Percentiles rank a stretch among this genome's conserved stretches.
Evolutionary conservation across 2,113 vertebrate genomes (phyloP).

Genomic region (Nesoenas mayeri): DNA sequence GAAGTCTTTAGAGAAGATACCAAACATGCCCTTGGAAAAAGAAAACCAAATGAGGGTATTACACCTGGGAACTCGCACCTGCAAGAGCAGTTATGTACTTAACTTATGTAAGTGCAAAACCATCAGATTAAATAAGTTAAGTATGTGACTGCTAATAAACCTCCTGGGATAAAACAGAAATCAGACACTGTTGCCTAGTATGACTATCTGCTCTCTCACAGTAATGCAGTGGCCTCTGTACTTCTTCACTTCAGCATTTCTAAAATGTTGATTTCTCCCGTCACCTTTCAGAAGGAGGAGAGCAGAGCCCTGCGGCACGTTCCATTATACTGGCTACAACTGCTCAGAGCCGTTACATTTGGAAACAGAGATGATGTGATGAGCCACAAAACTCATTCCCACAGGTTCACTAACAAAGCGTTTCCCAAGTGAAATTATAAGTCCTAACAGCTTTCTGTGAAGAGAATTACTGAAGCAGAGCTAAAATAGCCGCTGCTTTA

Average conservation of each 20-base stretch:
- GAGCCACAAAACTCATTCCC: constrained; percentile 32
- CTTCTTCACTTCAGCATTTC: not conserved
- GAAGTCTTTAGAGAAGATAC: not conserved
- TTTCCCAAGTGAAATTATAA: constrained; percentile 44
- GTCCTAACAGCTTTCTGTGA: constrained; percentile 19
- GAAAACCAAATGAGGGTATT: not conserved
- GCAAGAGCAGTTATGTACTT: not conserved
- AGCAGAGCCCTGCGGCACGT: not conserved
- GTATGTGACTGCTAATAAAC: not conserved
- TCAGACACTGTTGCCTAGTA: not conserved
- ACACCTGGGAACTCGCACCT: not conserved
- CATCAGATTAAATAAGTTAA: too few relatives aligned
- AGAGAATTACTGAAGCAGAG: constrained; percentile 31
- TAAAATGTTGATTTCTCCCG: constrained; percentile 1
- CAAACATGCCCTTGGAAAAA: not conserved
- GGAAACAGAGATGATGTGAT: not conserved
- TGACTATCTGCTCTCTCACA: not conserved
- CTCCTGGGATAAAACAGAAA: not conserved
- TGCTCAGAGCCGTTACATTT: constrained; percentile 3
- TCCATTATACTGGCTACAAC: not conserved
- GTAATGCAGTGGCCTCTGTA: not conserved
- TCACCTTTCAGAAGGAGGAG: not conserved
- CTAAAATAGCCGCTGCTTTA: constrained; percentile 35
- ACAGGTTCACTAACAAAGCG: not conserved
- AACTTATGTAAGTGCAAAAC: not conserved